Percentiles rank a stretch among this genome's conserved stretches.
Evolutionary conservation across 2,888 invertebrate genomes (phyloP).

Genomic region (Cantharis flavilabris): DNA sequence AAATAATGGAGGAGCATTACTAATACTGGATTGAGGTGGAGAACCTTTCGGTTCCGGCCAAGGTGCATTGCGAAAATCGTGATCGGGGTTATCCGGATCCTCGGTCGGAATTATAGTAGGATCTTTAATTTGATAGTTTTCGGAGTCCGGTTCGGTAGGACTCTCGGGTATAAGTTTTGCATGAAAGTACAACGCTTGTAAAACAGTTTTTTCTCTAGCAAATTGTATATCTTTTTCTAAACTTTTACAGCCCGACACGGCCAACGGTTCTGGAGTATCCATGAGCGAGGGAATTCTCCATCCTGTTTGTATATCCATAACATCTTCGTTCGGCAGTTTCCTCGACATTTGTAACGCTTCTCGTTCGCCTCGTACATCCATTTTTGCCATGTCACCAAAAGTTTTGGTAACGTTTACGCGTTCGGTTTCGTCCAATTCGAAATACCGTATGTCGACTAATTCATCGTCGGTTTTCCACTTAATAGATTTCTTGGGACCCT

Average conservation of each 20-base stretch:
- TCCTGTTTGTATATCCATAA: conserved; percentile 79
- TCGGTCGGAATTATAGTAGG: conserved; percentile 86
- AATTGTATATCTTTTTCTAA: conserved; percentile 86
- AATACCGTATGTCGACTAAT: conserved; percentile 83
- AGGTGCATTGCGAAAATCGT: conserved; percentile 75
- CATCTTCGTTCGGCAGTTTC: conserved; percentile 75
- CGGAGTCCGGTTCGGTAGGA: conserved; percentile 84
- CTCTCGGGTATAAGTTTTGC: conserved; percentile 85
- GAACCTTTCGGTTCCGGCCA: conserved; percentile 86
- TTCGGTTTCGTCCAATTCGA: conserved; percentile 95
- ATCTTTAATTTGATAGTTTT: conserved; percentile 76
- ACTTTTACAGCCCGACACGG: conserved; percentile 77
- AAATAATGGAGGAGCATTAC: conserved; percentile 51
- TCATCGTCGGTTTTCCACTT: conserved; percentile 80
- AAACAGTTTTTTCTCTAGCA: conserved; percentile 81
- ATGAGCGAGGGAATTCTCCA: conserved; percentile 77
- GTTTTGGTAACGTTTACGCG: conserved; percentile 92
- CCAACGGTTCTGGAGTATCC: conserved; percentile 69
- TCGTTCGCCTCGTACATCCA: conserved; percentile 85
- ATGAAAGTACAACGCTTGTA: conserved; percentile 82
- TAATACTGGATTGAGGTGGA: conserved; percentile 53
- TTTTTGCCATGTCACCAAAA: conserved; percentile 89
- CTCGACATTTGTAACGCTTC: conserved; percentile 80
- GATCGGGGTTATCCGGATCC: conserved; percentile 84
- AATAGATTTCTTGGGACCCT: conserved; percentile 75